A percentile compares a stretch with the other conserved stretches of the same genome.
Conservation (phyloP, 2,888 invertebrate genomes). For the Omphaloscelis lunosa region DNA sequence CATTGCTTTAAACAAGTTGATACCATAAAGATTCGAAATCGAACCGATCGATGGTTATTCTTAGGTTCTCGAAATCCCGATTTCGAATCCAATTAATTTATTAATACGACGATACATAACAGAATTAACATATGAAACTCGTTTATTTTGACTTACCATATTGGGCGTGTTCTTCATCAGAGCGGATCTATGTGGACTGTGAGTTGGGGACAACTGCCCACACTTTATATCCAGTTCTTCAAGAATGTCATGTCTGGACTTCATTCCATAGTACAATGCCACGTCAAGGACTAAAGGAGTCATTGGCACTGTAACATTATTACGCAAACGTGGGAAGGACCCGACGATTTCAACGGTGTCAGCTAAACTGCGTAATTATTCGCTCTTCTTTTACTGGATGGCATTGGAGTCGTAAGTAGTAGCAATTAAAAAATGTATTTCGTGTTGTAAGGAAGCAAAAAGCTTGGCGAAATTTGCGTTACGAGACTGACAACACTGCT, state of each 20-base stretch:
- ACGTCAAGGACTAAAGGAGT: slow-evolving; percentile 80
- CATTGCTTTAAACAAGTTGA: slow-evolving; percentile 9
- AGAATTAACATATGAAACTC: slow-evolving; percentile 64
- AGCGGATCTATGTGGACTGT: slow-evolving; percentile 81
- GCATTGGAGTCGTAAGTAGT: slow-evolving; percentile 36
- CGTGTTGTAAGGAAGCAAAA: neutral
- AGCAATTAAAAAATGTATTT: neutral
- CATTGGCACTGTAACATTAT: slow-evolving; percentile 79
- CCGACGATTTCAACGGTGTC: slow-evolving; percentile 52
- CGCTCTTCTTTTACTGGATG: slow-evolving; percentile 39
- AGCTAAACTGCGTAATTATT: slow-evolving; percentile 50
- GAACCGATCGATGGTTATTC: slow-evolving; percentile 24
- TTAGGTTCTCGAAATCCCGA: slow-evolving; percentile 43
- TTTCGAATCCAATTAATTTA: slow-evolving; percentile 29
- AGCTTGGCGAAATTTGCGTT: neutral
- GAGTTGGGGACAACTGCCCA: slow-evolving; percentile 79
- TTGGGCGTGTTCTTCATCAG: slow-evolving; percentile 79
- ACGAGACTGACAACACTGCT: neutral
- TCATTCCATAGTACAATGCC: slow-evolving; percentile 86
- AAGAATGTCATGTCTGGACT: slow-evolving; percentile 87
- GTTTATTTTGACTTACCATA: slow-evolving; percentile 83
- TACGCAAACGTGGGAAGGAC: slow-evolving; percentile 67
- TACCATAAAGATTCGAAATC: slow-evolving; percentile 11
- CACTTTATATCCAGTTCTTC: slow-evolving; percentile 88
- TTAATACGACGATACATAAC: slow-evolving; percentile 51